phyloP scores from a whole-genome alignment of 2,113 vertebrate genomes.

The Monarcha castaneiventris region DNA sequence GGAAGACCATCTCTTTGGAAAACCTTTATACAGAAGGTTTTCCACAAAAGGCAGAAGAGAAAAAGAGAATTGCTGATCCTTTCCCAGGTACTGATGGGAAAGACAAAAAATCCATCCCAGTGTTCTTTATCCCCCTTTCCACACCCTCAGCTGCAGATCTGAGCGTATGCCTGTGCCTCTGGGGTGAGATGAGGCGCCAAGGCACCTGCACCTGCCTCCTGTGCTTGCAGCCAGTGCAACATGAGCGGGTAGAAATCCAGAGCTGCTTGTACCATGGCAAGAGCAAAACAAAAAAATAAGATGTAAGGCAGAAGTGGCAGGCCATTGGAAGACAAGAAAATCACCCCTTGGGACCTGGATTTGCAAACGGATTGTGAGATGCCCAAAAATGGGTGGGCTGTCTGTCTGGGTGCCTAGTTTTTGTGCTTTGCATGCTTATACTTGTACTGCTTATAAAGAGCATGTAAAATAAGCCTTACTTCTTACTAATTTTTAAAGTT shows the following conservation, averaged over 20 bases:
- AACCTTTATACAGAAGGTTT: background rate
- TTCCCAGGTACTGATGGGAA: background rate
- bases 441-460: background rate
- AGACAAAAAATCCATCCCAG: background rate
- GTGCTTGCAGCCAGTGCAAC: rapidly evolving
- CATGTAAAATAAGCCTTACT: background rate
- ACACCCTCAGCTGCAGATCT: rapidly evolving
- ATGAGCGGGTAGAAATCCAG: too few species aligned
- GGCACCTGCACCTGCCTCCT: rapidly evolving
- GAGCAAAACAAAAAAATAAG: background rate
- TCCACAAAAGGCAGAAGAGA: background rate
- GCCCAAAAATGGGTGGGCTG: background rate
- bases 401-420: background rate
- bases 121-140: background rate
- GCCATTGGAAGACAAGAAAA: background rate
- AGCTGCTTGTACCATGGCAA: background rate
- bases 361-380: background rate
- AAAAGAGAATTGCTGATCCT: background rate
- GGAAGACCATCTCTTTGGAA: background rate
- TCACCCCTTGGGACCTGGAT: background rate
- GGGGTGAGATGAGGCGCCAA: rapidly evolving
- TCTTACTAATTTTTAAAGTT: background rate
- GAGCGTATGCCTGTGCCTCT: rapidly evolving
- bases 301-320: background rate
- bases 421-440: background rate